Percentiles rank a stretch among this genome's conserved stretches.
Evolutionary conservation across 2,113 vertebrate genomes (phyloP).

Genomic region (Cricetomys ansorgei): DNA sequence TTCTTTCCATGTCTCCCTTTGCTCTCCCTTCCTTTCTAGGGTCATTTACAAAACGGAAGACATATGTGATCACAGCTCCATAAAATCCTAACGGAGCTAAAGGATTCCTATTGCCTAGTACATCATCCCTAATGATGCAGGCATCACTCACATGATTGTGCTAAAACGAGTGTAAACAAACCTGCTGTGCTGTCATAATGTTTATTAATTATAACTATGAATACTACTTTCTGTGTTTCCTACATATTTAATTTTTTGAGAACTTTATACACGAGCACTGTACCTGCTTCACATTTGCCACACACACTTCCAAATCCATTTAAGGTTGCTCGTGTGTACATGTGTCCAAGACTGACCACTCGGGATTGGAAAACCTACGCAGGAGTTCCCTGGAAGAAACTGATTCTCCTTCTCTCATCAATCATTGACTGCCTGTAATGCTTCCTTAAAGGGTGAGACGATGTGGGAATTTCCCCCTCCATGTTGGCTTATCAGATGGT

Average conservation of each 20-base stretch:
- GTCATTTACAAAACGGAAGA: neutral
- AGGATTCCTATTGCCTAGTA: neutral
- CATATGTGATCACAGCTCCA: neutral
- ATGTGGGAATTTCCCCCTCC: neutral
- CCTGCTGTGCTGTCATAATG: neutral
- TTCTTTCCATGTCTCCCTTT: neutral
- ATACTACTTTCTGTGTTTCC: neutral
- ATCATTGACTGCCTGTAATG: neutral
- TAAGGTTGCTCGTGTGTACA: neutral
- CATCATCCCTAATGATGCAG: too few species aligned
- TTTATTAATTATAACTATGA: neutral
- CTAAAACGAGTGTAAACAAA: neutral
- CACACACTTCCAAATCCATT: neutral
- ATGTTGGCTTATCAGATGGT: neutral
- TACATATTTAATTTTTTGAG: neutral
- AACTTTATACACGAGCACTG: neutral
- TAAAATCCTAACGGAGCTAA: neutral
- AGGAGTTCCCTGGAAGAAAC: neutral
- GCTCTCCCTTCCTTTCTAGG: neutral
- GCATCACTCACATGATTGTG: neutral
- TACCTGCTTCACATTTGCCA: neutral
- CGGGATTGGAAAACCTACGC: neutral
- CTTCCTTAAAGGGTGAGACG: neutral
- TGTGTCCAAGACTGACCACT: neutral
- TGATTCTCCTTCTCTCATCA: neutral